Base-by-base conservation (phyloP, 2,888 invertebrate species). In the Geotrupes spiniger region DNA sequence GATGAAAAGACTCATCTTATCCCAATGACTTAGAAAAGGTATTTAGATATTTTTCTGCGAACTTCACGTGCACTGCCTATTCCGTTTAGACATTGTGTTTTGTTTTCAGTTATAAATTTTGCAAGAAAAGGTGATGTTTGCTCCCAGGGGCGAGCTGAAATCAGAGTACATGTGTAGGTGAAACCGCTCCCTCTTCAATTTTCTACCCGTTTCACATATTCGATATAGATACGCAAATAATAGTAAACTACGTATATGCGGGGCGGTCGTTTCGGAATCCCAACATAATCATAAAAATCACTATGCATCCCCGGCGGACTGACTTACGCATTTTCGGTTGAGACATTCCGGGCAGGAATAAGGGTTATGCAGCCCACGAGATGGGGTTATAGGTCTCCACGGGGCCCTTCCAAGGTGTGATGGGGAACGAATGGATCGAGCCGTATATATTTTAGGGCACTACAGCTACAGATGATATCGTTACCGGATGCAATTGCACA, bases 371-470 rank as follows among this genome's bases (percentile, higher is more conserved):
- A 64, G 63, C 73, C 72, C 73, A 70, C 70, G 74, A 76, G 77
- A 78, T 78, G 76, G 78, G 78, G 78, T 78, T 79, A 79, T 77
- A 73, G 74, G 75, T 76, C 78, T 77, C 78, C 56, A 66, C 69
- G 77, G 78, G 61, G 65, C 69, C 63, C 64, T 72, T 67, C 63
- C 59, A 62, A 70, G 70, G 70, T 71, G 69, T 66, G 70, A 70
- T 70, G 68, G 67, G 65, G 65, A 70, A 70, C 51, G 53, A 56
- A 58, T 57, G 53, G 54, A 33, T 33, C 33, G 14, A 14, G 14
- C 33, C 12, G 15, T 12, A 33, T 33, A 12, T 33, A 33, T 33
- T 33, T 33, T 33, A 33, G 14, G 12, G 33, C 33, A 15, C 33
- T 33, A 15, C 33, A 33, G 31, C 31, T n/a, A 29, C 12, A 12